Base-by-base conservation (phyloP, 1,140 invertebrate species). In the Brachionus asplanchnoidis region DNA sequence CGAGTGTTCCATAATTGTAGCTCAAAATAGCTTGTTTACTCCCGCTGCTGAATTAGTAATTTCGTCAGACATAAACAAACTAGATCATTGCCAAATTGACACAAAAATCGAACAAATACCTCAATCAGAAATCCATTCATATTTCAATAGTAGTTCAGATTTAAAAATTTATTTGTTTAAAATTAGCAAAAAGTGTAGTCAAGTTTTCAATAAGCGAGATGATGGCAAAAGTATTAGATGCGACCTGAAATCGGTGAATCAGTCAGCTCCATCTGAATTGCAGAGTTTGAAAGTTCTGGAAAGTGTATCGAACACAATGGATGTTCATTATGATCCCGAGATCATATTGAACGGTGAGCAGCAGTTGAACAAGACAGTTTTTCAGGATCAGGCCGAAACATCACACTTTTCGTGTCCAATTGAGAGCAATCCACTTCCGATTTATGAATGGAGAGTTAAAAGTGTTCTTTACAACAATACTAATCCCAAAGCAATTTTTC, bases 261-360 rank as follows among this genome's bases (percentile, higher is more conserved):
- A 60, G 23, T n/a, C 36, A 20, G 65, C 20, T 9, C 79, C 79
- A 14, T 7, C n/a, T 23, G 79, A 82, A 68, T 44, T 82, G 32
- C 28, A 60, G 11, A 60, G 23, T 44, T 23, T 68, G 20, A 53
- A 14, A 11, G 32, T 68, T 5, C 17, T 82, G 3, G 32, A 82
- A 14, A 65, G 7, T 44, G 8, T 60, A 26, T 17, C 42, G 14
- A 32, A 17, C 4, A 82, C 20, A 82, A 26, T 82, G 3, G 53
- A 82, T 82, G 79, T 82, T 66, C 79, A 82, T 20, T 82, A 65
- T 46, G 79, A 68, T 12, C 53, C 79, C 20, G 79, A 65, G 44
- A 17, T 82, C 9, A 60, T 4, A 20, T 6, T 44, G 14, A 20
- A 17, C 8, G 3, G 11, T n/a, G 32, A 20, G 32, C 73, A 77